Evolutionary conservation across 2,888 invertebrate genomes (phyloP), one percentile per base, ranked within the genome.

Genomic region (Melipona bicolor): DNA sequence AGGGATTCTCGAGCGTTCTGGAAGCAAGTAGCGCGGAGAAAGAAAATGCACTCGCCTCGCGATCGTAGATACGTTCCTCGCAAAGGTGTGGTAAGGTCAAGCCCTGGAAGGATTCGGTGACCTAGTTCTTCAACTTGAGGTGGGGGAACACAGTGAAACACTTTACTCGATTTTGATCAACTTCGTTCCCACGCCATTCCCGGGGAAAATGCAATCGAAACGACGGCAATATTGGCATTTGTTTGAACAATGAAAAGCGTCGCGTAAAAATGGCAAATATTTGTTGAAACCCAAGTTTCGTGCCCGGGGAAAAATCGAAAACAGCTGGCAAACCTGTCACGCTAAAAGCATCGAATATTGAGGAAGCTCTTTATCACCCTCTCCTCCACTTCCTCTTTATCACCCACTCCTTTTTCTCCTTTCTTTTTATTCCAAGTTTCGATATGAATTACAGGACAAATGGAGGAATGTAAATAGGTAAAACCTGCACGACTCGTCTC

Each of bases 81-180:
- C 43, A 56, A 54, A 76, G 72, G 71, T 80, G 72, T 76, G 50
- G 50, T 73, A 77, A 84, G 84, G 83, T 75, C 79, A 79, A 79
- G 73, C 76, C 50, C 72, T 71, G 75, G 21, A 68, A 84, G 77
- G 80, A 80, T 56, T 74, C 68, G 52, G 64, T 85, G 85, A 21
- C 85, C 85, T 69, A 85, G 68, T 85, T 85, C 77, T 32, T 67
- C 49, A 78, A 78, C 77, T 84, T 56, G 64, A 32, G 43, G 9
- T 11, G 9, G 43, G 43, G 43, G 59, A 43, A 84, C 75, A 80
- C 77, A 49, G 64, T 36, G 84, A 77, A 84, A 79, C 84, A 83
- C 84, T 84, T 84, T 79, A 64, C 75, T 78, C 78, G 67, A 83
- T 84, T 85, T 83, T 67, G 79, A 79, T 84, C 77, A 62, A 74